Percentiles rank a stretch among this genome's conserved stretches.
These are phyloP conservation scores for Siderastrea siderea DNA, from an alignment of 92 coral and sea anemone species.

Conservation along the genomic window DNA sequence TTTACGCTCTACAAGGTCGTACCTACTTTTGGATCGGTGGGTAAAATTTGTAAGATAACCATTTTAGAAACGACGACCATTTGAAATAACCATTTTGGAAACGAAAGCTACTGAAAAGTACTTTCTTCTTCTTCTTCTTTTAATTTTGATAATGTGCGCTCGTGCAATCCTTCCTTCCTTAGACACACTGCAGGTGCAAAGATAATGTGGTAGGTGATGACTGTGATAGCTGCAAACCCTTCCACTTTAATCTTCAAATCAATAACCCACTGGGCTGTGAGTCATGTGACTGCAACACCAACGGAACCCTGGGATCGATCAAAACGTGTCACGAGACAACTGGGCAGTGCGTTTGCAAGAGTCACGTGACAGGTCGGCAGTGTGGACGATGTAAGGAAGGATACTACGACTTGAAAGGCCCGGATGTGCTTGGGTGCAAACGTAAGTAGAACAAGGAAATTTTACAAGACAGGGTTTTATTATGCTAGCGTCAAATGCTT, in stretches of 20 bases:
- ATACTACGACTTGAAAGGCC: constrained; percentile 62
- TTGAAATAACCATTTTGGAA: not conserved
- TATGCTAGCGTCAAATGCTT: too few species aligned
- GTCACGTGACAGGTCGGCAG: constrained; percentile 85
- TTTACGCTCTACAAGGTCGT: not conserved
- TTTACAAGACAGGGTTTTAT: too few species aligned
- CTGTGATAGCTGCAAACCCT: constrained; percentile 90
- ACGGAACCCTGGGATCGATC: constrained; percentile 92
- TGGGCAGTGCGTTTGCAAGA: constrained; percentile 92
- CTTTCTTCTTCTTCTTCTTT: not conserved
- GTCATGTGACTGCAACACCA: constrained; percentile 79
- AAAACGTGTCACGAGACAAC: constrained; percentile 76
- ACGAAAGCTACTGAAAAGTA: not conserved
- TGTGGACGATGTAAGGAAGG: constrained; percentile 89
- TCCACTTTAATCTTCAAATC: constrained; percentile 80
- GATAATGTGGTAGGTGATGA: constrained; percentile 86
- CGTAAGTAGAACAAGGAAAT: constrained; percentile 57
- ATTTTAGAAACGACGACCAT: too few species aligned
- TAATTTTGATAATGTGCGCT: not conserved
- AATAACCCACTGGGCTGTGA: constrained; percentile 88
- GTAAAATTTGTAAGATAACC: too few species aligned
- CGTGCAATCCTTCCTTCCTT: not conserved
- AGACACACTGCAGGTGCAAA: constrained; percentile 92
- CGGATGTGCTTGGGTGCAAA: constrained; percentile 89
- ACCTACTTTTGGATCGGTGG: too few species aligned